phyloP scores from a whole-genome alignment of 2,113 vertebrate genomes.

The Rattus rattus region DNA sequence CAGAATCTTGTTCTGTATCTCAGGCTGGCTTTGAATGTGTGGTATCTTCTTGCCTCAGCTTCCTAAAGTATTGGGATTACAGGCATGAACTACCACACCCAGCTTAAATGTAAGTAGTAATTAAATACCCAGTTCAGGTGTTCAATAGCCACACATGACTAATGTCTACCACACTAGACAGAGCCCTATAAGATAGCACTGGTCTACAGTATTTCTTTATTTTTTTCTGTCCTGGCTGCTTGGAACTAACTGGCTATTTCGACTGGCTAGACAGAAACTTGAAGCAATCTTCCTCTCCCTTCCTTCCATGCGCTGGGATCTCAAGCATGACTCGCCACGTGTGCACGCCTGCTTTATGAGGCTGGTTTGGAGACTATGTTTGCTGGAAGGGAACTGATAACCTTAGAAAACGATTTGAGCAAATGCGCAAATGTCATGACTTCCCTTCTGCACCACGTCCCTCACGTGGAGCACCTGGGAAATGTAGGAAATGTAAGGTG shows the following conservation, averaged over 20 bases:
- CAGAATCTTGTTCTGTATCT: background rate
- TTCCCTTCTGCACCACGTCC: background rate
- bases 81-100: background rate
- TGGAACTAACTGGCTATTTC: background rate
- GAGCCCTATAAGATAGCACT: background rate
- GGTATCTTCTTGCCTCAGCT: background rate
- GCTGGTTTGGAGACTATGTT: conserved; percentile 48
- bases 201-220: background rate
- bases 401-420: background rate
- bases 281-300: background rate
- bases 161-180: background rate
- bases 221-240: background rate
- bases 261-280: background rate
- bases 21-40: background rate
- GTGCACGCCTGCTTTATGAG: background rate
- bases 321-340: background rate
- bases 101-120: conserved; percentile 28
- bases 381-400: background rate
- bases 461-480: background rate
- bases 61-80: background rate
- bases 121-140: background rate
- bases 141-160: background rate
- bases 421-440: conserved; percentile 13
- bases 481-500: background rate
- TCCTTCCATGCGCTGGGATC: background rate